Conservation (phyloP, 2,888 invertebrate species). For the Microdon myrmicae region DNA sequence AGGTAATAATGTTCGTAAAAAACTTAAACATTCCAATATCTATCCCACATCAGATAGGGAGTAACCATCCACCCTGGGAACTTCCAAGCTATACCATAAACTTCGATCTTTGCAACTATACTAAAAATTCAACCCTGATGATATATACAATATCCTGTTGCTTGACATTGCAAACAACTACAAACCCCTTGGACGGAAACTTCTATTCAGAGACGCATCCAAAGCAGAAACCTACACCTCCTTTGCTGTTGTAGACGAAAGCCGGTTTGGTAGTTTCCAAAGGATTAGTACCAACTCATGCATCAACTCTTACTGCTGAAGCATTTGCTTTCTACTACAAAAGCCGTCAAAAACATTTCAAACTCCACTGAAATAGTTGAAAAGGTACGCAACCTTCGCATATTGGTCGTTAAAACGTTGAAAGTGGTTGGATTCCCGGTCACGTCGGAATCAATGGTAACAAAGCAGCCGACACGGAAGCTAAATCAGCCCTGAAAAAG, state of each 20-base stretch:
- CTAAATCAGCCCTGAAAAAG: no score
- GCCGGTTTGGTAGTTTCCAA: conserved; percentile 1
- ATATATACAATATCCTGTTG: neutral
- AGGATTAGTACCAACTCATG: neutral
- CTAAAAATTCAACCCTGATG: no score
- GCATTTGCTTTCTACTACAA: conserved; percentile 1
- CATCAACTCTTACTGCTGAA: conserved; percentile 7
- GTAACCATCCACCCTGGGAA: neutral
- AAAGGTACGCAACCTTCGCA: no score
- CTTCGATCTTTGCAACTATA: no score
- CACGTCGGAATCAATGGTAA: no score
- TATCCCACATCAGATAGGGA: no score
- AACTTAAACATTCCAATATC: no score
- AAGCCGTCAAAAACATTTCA: conserved; percentile 2
- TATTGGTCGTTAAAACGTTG: no score
- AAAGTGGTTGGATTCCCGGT: no score
- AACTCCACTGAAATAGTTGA: no score
- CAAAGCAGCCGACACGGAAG: no score
- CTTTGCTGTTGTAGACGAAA: no score
- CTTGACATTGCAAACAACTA: neutral
- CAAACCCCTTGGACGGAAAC: neutral
- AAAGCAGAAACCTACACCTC: neutral
- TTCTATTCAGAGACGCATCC: conserved; percentile 8
- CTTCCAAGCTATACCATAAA: neutral
- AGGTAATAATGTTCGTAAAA: neutral